Percentiles rank a stretch among this genome's conserved stretches.
These are phyloP conservation scores for Daubentonia madagascariensis DNA, from an alignment of 2,113 vertebrate genomes.

Conservation along the genomic window DNA sequence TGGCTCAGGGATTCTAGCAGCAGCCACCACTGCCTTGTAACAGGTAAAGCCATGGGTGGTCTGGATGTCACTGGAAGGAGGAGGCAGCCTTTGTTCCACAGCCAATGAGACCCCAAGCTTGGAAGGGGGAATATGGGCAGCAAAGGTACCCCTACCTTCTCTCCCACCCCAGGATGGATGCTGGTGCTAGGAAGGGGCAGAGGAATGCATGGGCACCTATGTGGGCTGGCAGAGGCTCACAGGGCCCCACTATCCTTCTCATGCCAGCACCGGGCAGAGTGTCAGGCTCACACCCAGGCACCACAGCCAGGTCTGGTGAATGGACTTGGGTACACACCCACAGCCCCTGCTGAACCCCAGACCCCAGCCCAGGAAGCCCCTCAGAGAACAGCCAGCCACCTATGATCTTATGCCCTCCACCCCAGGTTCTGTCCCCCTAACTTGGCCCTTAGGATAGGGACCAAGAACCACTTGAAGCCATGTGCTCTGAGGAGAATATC, in stretches of 20 bases:
- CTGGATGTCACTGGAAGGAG: neutral
- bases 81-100: neutral
- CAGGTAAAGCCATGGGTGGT: neutral
- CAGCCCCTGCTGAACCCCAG: neutral
- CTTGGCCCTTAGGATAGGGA: neutral
- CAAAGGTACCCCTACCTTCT: neutral
- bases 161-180: neutral
- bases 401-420: neutral
- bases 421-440: neutral
- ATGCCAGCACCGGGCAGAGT: neutral
- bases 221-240: rapidly evolving
- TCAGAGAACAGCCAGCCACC: neutral
- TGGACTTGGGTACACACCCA: neutral
- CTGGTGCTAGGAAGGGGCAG: rapidly evolving
- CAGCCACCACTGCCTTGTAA: neutral
- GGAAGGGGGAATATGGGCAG: neutral
- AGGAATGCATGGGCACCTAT: neutral
- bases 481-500: neutral
- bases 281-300: neutral
- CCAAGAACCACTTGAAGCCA: neutral
- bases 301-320: neutral
- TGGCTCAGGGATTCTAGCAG: neutral
- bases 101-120: neutral
- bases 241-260: neutral
- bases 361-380: neutral